Evolutionary conservation across 2,113 vertebrate species (phyloP).

Genomic region (Sander lucioperca): DNA sequence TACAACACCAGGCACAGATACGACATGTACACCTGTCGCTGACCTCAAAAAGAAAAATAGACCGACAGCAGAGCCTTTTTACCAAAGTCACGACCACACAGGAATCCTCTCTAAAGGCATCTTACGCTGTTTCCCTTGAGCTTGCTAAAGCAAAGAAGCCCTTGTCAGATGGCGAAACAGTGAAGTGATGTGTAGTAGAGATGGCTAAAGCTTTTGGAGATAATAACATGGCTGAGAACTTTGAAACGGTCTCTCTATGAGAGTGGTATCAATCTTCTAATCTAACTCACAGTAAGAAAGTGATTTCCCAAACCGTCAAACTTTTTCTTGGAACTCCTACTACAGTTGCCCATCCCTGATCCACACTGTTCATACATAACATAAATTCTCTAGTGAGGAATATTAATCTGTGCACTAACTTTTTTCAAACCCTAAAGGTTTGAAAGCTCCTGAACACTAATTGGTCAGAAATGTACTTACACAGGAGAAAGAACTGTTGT

Average conservation of each 20-base stretch:
- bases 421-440: too few species aligned
- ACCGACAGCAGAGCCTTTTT: too few species aligned
- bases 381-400: background rate
- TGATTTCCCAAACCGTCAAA: too few species aligned
- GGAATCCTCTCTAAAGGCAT: background rate
- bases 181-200: background rate
- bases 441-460: background rate
- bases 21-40: background rate
- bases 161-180: background rate
- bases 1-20: background rate
- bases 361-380: background rate
- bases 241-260: background rate
- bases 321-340: too few species aligned
- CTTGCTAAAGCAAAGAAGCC: background rate
- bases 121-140: background rate
- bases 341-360: background rate
- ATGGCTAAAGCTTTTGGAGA: background rate
- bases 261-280: too few species aligned
- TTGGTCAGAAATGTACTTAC: background rate
- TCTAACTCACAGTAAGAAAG: too few species aligned
- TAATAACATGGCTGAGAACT: constrained; percentile 1
- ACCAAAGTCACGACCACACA: background rate
- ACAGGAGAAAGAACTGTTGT: background rate
- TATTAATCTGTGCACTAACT: background rate
- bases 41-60: too few species aligned